phyloP scores from a whole-genome alignment of 2,113 vertebrate genomes.

The Chrysochloris asiatica region DNA sequence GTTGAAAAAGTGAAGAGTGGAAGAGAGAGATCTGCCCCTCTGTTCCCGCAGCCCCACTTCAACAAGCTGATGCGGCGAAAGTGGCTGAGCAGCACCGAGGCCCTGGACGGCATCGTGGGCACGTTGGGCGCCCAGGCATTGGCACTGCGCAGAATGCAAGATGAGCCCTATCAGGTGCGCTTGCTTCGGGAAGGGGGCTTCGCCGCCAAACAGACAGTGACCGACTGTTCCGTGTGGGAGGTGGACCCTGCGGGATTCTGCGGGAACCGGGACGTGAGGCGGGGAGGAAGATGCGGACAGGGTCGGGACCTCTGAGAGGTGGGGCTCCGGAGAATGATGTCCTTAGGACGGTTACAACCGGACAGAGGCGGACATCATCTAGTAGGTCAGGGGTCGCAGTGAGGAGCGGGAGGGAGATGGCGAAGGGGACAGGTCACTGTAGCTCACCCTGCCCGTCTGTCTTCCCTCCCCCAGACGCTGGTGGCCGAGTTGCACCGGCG shows the following conservation, averaged over 20 bases:
- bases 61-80: constrained; percentile 92
- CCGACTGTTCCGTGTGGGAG: neutral
- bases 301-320: neutral
- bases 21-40: neutral
- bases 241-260: neutral
- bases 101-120: constrained; percentile 89
- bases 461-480: constrained; percentile 81
- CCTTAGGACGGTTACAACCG: neutral
- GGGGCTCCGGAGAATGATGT: neutral
- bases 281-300: too few relatives aligned
- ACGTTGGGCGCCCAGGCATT: constrained; percentile 87
- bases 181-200: neutral
- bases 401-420: neutral
- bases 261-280: neutral
- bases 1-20: neutral
- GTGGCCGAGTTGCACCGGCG: constrained; percentile 90
- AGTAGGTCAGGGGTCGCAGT: neutral
- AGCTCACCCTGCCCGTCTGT: neutral
- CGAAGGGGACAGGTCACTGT: neutral
- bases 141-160: constrained; percentile 88
- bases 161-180: constrained; percentile 91
- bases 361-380: neutral
- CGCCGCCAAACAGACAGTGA: too few relatives aligned
- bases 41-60: constrained; percentile 86
- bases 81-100: constrained; percentile 90